These are phyloP conservation scores for Cantharis nigra DNA, from an alignment of 2,888 invertebrate genomes.

Conservation along the genomic window DNA sequence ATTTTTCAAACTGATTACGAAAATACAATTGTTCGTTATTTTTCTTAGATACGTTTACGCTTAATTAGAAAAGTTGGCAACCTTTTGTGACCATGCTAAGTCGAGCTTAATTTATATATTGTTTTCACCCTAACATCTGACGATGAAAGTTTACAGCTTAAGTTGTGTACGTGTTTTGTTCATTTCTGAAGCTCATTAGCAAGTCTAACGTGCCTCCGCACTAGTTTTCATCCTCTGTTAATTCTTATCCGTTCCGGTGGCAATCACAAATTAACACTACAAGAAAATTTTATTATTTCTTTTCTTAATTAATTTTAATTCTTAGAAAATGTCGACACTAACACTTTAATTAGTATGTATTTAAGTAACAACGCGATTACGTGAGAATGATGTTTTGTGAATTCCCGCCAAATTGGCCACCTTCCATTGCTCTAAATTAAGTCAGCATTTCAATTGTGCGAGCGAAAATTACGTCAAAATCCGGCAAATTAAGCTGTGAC, in stretches of 20 bases:
- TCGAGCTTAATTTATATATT: slow-evolving; percentile 30
- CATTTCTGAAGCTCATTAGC: slow-evolving; percentile 28
- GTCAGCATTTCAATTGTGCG: no score
- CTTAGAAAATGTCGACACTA: background rate
- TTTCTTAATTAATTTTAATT: background rate
- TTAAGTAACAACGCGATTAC: background rate
- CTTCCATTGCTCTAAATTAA: background rate
- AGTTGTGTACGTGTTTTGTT: slow-evolving; percentile 18
- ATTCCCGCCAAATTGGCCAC: background rate
- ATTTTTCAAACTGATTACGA: background rate
- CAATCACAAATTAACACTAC: slow-evolving; percentile 27
- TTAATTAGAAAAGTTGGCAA: slow-evolving; percentile 15
- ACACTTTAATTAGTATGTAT: background rate
- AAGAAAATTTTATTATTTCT: slow-evolving; percentile 8
- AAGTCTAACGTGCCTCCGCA: slow-evolving; percentile 26
- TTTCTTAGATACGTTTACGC: background rate
- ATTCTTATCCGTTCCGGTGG: slow-evolving; percentile 27
- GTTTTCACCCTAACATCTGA: slow-evolving; percentile 19
- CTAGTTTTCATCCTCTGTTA: slow-evolving; percentile 28
- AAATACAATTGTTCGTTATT: background rate
- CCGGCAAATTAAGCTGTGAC: no score
- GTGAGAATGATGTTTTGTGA: background rate
- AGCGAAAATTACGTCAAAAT: no score
- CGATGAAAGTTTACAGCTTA: slow-evolving; percentile 26
- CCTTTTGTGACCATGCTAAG: slow-evolving; percentile 18